These are phyloP conservation scores for Camelus bactrianus DNA, from an alignment of 2,113 vertebrate species.

Conservation along the genomic window DNA sequence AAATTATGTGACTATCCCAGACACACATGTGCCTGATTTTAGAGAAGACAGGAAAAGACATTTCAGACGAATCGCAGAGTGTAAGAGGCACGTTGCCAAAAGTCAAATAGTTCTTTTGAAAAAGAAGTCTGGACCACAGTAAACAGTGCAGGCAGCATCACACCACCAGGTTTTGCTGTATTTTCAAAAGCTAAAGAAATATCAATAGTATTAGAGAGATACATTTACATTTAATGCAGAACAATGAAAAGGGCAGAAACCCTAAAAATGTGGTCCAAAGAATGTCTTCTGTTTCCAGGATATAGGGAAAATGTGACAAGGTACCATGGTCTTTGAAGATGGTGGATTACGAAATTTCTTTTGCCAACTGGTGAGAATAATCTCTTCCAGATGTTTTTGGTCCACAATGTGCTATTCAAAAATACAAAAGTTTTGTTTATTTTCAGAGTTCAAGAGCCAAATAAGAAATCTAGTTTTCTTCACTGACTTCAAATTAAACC, in stretches of 20 bases:
- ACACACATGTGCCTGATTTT: slow-evolving; percentile 56
- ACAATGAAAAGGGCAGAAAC: background rate
- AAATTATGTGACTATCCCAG: slow-evolving; percentile 57
- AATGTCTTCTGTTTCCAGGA: background rate
- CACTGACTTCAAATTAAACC: slow-evolving; percentile 64
- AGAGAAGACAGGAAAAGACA: slow-evolving; percentile 73
- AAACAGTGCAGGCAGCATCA: slow-evolving; percentile 13
- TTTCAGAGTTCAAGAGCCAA: slow-evolving; percentile 58
- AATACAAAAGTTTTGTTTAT: slow-evolving; percentile 68
- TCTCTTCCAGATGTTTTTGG: slow-evolving; percentile 75
- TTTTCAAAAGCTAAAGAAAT: background rate
- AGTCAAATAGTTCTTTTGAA: slow-evolving; percentile 55
- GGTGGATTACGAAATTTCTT: slow-evolving; percentile 65
- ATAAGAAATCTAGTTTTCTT: slow-evolving; percentile 56
- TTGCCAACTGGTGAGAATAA: slow-evolving; percentile 68
- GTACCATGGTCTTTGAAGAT: slow-evolving; percentile 62
- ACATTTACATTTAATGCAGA: background rate
- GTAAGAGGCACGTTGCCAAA: slow-evolving; percentile 59
- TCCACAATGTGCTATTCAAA: slow-evolving; percentile 60
- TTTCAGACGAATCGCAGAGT: slow-evolving; percentile 55
- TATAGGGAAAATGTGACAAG: background rate
- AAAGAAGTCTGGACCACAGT: slow-evolving; percentile 67
- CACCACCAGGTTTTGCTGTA: background rate
- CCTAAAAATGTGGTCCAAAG: rapidly evolving
- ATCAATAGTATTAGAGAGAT: background rate